Conservation (phyloP, 2,797 vertebrate species). For the Fundulus diaphanus region DNA sequence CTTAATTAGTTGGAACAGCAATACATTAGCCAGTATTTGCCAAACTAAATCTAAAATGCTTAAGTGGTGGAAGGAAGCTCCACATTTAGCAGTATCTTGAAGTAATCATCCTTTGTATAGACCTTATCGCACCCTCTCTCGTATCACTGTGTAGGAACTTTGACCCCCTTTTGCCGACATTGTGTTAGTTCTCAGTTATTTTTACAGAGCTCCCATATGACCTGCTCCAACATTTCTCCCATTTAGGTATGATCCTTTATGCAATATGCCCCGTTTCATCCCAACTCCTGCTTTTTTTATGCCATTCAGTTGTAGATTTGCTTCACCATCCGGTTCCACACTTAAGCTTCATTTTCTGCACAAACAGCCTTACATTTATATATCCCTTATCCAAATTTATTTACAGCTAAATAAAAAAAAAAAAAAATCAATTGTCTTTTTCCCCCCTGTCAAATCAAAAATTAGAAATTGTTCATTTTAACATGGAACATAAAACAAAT, state of each 20-base stretch:
- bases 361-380: too few relatives aligned
- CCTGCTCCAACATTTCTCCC: neutral
- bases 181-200: neutral
- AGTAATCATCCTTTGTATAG: neutral
- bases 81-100: conserved; percentile 1
- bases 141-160: neutral
- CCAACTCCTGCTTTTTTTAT: neutral
- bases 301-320: neutral
- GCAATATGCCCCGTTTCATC: neutral
- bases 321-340: neutral
- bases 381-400: neutral
- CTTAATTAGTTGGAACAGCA: too few relatives aligned
- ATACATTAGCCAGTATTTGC: neutral
- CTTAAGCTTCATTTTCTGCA: neutral
- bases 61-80: neutral
- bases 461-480: neutral
- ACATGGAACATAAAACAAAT: neutral
- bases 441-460: neutral
- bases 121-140: neutral
- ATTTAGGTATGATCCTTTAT: neutral
- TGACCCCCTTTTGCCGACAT: neutral
- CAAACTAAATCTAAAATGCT: neutral
- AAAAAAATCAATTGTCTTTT: too few relatives aligned
- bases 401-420: neutral
- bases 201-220: neutral